Base-by-base conservation (phyloP, 2,888 invertebrate genomes). In the Epirrhoe tristata region DNA sequence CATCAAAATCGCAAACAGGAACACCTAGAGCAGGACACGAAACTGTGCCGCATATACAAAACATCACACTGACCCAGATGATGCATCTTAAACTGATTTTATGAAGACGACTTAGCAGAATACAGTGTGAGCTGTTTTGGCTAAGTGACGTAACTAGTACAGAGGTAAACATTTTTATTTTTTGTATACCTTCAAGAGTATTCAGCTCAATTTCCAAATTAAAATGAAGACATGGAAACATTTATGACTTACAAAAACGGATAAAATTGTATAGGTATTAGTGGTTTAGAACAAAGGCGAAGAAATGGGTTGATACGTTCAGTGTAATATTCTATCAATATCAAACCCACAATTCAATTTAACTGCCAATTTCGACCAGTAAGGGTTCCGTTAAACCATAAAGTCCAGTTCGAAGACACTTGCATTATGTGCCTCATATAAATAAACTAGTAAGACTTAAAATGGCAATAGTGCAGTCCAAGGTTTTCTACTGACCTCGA, bases 401-500 rank as follows among this genome's bases (percentile, higher is more conserved):
- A 64, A 60, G 61, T 53, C 39, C 16, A 59, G 59, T 50, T 39
- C 57, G 36, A 60, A 55, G 62, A n/a, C 62, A 61, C 32, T 55
- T 53, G 24, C 55, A 66, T 71, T 66, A 71, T 32, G 34, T 14
- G 51, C 39, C 66, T 56, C 39, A 14, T 61, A 71, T 69, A 72
- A 71, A 72, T 71, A 71, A 63, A 66, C 68, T 66, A 70, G 67
- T 64, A 65, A 58, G 57, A 57, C 52, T 65, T 61, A 51, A 68
- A 67, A 71, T 69, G 69, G 71, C 59, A 70, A 69, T 70, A 64
- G 64, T 55, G 56, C 66, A 36, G 69, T 68, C 67, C 73, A 77
- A 77, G 73, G 76, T 75, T 73, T 70, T 70, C 72, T 66, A 72
- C 57, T 73, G 74, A 67, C 73, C 70, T 72, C 67, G 72, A 74